phyloP scores from a whole-genome alignment of 30 jellyfish, hydroid and myxozoan genomes.

The Pseudorhiza aurosa region DNA sequence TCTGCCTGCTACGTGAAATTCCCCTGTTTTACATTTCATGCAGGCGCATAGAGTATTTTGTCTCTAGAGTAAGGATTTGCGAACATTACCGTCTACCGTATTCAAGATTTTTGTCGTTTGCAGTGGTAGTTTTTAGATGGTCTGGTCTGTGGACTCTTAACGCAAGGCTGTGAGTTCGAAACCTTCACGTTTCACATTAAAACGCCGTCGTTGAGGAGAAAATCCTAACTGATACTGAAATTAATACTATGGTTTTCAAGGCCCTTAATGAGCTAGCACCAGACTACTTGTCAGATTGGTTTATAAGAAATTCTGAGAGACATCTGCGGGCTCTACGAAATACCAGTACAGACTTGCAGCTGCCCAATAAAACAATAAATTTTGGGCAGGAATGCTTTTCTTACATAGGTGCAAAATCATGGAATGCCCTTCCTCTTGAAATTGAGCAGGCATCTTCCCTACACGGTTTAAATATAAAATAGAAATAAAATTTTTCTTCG shows the following conservation, averaged over 20 bases:
- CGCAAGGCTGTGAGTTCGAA: no score
- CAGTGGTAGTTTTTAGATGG: no score
- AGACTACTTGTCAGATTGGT: neutral
- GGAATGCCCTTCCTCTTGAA: conserved; percentile 37
- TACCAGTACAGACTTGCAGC: conserved; percentile 17
- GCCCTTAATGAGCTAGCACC: conserved; percentile 29
- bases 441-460: conserved; percentile 36
- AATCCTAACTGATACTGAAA: conserved; percentile 10
- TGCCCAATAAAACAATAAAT: conserved; percentile 25
- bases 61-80: no score
- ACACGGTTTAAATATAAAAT: neutral
- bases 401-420: conserved; percentile 32
- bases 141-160: no score
- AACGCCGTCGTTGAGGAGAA: no score
- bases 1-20: no score
- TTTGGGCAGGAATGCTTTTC: conserved; percentile 33
- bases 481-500: neutral
- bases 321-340: conserved; percentile 29
- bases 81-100: no score
- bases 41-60: no score
- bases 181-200: no score
- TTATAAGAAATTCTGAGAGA: conserved; percentile 11
- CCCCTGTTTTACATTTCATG: no score
- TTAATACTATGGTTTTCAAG: conserved; percentile 17
- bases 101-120: no score